A percentile compares a stretch with the other conserved stretches of the same genome.
Evolutionary conservation across 2,113 vertebrate genomes (phyloP).

Genomic region (Dendrocopos noguchii): DNA sequence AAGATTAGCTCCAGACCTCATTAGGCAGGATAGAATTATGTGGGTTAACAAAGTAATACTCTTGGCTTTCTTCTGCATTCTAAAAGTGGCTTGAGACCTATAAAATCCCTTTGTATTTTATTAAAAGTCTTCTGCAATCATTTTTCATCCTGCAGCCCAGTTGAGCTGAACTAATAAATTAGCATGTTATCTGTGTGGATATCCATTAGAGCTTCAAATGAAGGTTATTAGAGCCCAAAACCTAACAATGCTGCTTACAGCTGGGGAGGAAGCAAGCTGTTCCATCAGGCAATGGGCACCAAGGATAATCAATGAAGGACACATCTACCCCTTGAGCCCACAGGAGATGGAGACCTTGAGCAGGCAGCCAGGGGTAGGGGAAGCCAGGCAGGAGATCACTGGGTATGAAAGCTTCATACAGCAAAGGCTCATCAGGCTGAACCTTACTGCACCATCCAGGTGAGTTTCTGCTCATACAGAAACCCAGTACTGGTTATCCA

Average conservation of each 20-base stretch:
- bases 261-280: neutral
- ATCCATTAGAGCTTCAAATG: conserved; percentile 64
- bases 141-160: conserved; percentile 71
- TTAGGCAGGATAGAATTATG: conserved; percentile 71
- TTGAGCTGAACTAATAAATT: conserved; percentile 76
- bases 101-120: conserved; percentile 76
- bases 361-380: neutral
- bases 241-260: neutral
- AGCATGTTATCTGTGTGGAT: conserved; percentile 66
- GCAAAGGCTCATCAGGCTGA: neutral
- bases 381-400: neutral
- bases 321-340: neutral
- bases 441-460: neutral
- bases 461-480: neutral
- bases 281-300: neutral
- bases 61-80: conserved; percentile 71
- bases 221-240: conserved; percentile 47
- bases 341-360: neutral
- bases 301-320: neutral
- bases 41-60: conserved; percentile 73
- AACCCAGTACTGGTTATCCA: fast-evolving
- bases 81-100: conserved; percentile 76
- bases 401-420: neutral
- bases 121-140: conserved; percentile 66
- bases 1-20: conserved; percentile 71